Evolutionary conservation across 2,113 vertebrate species (phyloP), one percentile per base, ranked within the genome.

Genomic region (Stercorarius parasiticus): DNA sequence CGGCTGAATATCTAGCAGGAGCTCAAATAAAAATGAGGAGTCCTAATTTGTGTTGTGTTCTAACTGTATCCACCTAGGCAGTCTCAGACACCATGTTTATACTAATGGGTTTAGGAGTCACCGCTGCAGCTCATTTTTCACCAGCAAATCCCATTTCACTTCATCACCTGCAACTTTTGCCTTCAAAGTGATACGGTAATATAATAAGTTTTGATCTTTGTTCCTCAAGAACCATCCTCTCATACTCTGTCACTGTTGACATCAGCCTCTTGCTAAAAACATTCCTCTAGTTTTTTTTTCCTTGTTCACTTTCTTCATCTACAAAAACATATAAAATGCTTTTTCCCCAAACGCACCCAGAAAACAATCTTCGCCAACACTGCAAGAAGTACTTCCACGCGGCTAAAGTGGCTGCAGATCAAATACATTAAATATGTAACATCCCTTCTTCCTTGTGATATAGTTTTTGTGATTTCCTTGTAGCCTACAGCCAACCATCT

Each of bases 41-140:
- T 27, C 18, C 67, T n/a, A 21, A 76, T 3, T 8, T 64, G 25
- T 1, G 0, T 0, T 72, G 40, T 15, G 9, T 67, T 58, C n/a
- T 25, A 17, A 10, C 15, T 49, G 8, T 2, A 66, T 6, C 32
- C 19, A 85, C 11, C 15, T 8, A 62, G 30, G 10, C 4, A 36
- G 29, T 3, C 40, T 15, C 47, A 32, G 9, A 52, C 38, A 65
- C 6, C 11, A 7, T 11, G 7, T 10, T 66, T 65, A 49, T 4
- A 56, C 6, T 9, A 53, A 26, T 9, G 23, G 34, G 9, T 62
- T 66, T 23, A 78, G 5, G 6, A 45, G 16, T 26, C 42, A 53
- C 25, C 32, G 19, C 8, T 62, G 42, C 55, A 80, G 20, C 25
- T 61, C 20, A 38, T 22, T 71, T 83, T 62, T 62, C 42, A 71